Conservation (phyloP, 2,113 vertebrate species). For the Deroptyus accipitrinus region DNA sequence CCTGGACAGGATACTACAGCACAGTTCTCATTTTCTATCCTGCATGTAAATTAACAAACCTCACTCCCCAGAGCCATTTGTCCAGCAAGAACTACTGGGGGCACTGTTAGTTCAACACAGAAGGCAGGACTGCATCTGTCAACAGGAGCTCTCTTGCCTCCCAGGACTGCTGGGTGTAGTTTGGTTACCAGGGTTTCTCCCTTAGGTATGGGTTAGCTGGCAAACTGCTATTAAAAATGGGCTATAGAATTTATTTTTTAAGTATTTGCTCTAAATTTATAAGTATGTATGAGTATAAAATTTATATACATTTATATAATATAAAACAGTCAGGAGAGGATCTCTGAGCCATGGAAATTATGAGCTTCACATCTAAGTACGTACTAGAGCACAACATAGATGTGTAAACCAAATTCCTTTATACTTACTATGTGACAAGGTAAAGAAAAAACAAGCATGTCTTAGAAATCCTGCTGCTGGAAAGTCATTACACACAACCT, state of each 20-base stretch:
- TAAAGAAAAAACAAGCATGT: neutral
- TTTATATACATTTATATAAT: neutral
- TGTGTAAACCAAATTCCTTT: neutral
- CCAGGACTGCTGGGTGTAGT: neutral
- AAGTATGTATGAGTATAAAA: neutral
- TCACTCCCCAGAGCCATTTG: neutral
- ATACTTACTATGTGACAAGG: neutral
- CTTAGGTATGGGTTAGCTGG: neutral
- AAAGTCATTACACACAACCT: neutral
- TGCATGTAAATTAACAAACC: neutral
- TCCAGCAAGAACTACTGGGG: neutral
- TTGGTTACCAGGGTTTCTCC: neutral
- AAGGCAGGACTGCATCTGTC: neutral
- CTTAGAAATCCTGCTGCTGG: neutral
- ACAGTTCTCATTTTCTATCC: neutral
- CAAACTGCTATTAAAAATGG: neutral
- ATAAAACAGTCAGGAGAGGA: neutral
- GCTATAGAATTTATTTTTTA: neutral
- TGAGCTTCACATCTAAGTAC: neutral
- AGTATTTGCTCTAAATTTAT: neutral
- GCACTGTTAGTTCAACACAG: fast-evolving
- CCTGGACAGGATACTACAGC: neutral
- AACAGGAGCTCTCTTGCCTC: neutral
- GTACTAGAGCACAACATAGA: neutral
- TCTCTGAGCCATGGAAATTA: neutral